Evolutionary conservation across 2,797 vertebrate species (phyloP).

Genomic region (Channallabes apus): DNA sequence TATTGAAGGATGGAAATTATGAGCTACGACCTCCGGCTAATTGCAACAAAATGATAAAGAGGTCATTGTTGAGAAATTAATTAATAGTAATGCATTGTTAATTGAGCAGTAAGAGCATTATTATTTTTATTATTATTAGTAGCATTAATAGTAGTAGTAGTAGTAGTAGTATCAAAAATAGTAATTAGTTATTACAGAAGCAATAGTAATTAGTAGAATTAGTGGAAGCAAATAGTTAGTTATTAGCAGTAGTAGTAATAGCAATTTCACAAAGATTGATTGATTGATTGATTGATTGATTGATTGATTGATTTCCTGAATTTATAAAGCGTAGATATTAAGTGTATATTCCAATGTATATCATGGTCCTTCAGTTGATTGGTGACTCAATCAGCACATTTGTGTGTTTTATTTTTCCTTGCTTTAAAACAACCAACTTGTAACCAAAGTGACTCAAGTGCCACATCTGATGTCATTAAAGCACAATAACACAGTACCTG

Average conservation of each 20-base stretch:
- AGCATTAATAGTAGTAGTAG: background rate
- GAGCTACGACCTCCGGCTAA: background rate
- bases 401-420: background rate
- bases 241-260: too few relatives aligned
- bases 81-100: background rate
- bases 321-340: background rate
- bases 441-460: background rate
- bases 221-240: too few relatives aligned
- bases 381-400: background rate
- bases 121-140: background rate
- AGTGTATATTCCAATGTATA: background rate
- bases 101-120: background rate
- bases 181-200: too few relatives aligned
- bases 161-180: too few relatives aligned
- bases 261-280: too few relatives aligned
- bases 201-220: too few relatives aligned
- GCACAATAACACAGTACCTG: background rate
- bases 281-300: too few relatives aligned
- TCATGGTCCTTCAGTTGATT: background rate
- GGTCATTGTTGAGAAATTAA: background rate
- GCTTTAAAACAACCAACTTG: background rate
- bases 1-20: background rate
- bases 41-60: background rate
- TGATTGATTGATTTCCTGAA: background rate
- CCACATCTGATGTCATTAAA: background rate